Evolutionary conservation across 2,888 invertebrate genomes (phyloP).

Genomic region (Lottia scabra): DNA sequence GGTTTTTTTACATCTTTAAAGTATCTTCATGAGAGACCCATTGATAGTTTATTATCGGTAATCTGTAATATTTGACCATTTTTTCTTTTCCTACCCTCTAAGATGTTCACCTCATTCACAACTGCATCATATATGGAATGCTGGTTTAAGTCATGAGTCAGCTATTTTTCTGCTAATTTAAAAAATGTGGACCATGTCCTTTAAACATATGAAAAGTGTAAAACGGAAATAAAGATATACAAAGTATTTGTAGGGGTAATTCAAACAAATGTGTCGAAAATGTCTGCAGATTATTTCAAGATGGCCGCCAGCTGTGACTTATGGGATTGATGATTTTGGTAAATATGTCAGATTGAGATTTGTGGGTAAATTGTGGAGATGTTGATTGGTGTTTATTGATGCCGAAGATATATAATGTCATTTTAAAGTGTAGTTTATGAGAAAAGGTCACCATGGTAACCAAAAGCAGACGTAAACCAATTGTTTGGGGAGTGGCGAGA

Average conservation of each 20-base stretch:
- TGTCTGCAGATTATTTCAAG: background rate
- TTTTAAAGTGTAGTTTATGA: constrained; percentile 4
- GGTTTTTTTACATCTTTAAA: too few relatives aligned
- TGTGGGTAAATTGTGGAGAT: background rate
- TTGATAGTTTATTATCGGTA: too few relatives aligned
- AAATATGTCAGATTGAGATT: background rate
- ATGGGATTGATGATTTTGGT: background rate
- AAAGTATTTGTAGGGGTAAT: background rate
- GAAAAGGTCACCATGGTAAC: background rate
- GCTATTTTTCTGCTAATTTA: background rate
- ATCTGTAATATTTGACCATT: too few relatives aligned
- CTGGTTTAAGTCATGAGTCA: too few relatives aligned
- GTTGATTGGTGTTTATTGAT: background rate
- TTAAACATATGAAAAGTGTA: background rate
- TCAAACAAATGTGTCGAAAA: background rate
- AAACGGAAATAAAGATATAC: background rate
- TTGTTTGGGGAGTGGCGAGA: background rate
- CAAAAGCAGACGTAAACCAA: background rate
- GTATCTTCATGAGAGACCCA: too few relatives aligned
- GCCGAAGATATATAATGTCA: background rate
- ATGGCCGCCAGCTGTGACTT: background rate
- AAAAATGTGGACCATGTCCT: background rate
- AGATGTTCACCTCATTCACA: too few relatives aligned
- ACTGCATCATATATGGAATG: too few relatives aligned
- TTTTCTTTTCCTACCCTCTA: too few relatives aligned